Conservation (phyloP, 2,113 vertebrate genomes). For the Terrapene triunguis region DNA sequence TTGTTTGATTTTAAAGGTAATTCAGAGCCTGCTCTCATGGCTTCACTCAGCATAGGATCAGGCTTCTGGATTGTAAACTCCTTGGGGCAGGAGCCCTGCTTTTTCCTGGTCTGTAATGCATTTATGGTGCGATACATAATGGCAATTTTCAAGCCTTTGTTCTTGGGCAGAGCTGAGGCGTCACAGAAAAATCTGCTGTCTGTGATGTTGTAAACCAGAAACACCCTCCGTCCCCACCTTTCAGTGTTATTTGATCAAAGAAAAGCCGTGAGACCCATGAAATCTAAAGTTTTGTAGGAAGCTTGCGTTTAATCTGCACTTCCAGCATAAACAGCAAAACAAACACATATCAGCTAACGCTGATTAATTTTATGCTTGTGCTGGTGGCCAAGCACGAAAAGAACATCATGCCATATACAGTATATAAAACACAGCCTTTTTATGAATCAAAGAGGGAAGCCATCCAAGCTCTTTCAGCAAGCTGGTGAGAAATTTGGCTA, state of each 20-base stretch:
- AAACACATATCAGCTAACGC: constrained; percentile 22
- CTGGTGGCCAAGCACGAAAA: constrained; percentile 20
- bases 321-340: constrained; percentile 38
- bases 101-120: not conserved
- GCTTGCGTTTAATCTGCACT: constrained; percentile 25
- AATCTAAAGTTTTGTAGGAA: not conserved
- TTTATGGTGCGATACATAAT: not conserved
- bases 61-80: not conserved
- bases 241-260: not conserved
- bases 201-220: constrained; percentile 8
- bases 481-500: constrained; percentile 76
- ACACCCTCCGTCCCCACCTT: not conserved
- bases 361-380: constrained; percentile 51
- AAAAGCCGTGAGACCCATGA: not conserved
- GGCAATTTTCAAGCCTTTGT: not conserved
- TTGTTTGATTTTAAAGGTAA: not conserved
- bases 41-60: not conserved
- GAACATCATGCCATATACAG: constrained; percentile 1
- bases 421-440: constrained; percentile 10
- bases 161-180: not conserved
- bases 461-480: constrained; percentile 66
- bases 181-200: not conserved
- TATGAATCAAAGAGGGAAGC: constrained; percentile 50
- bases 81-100: not conserved
- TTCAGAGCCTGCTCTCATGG: not conserved